A percentile compares a stretch with the other conserved stretches of the same genome.
Evolutionary conservation across 2,888 invertebrate genomes (phyloP).

Genomic region (Athrips mouffetella): DNA sequence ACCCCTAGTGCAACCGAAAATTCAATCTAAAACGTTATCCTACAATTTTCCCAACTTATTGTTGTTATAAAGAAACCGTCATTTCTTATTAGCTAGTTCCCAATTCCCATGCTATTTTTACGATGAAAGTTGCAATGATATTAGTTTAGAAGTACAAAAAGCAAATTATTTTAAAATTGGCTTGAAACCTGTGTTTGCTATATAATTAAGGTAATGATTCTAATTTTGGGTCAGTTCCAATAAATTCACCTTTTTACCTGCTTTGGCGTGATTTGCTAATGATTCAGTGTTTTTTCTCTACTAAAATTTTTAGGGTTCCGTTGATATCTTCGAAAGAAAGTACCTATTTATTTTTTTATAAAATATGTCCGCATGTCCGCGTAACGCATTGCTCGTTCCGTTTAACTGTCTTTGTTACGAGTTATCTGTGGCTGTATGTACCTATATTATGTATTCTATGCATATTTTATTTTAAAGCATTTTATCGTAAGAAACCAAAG

Average conservation of each 20-base stretch:
- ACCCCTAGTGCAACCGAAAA: too few relatives aligned
- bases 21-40: too few relatives aligned
- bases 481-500: too few relatives aligned
- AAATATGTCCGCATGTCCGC: too few relatives aligned
- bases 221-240: constrained; percentile 60
- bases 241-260: constrained; percentile 59
- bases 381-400: too few relatives aligned
- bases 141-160: constrained; percentile 28
- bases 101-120: background rate
- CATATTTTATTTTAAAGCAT: too few relatives aligned
- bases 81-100: constrained; percentile 1
- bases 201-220: constrained; percentile 73
- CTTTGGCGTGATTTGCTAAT: constrained; percentile 59
- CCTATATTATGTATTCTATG: too few relatives aligned
- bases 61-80: background rate
- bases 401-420: too few relatives aligned
- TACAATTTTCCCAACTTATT: background rate
- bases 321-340: background rate
- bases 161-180: constrained; percentile 42
- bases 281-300: constrained; percentile 36
- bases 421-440: too few relatives aligned
- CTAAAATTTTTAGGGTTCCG: background rate
- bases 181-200: constrained; percentile 49
- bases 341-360: too few relatives aligned
- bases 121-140: constrained; percentile 13